Percentiles rank a stretch among this genome's conserved stretches.
Conservation (phyloP, 2,113 vertebrate genomes). For the Brienomyrus longianalis region DNA sequence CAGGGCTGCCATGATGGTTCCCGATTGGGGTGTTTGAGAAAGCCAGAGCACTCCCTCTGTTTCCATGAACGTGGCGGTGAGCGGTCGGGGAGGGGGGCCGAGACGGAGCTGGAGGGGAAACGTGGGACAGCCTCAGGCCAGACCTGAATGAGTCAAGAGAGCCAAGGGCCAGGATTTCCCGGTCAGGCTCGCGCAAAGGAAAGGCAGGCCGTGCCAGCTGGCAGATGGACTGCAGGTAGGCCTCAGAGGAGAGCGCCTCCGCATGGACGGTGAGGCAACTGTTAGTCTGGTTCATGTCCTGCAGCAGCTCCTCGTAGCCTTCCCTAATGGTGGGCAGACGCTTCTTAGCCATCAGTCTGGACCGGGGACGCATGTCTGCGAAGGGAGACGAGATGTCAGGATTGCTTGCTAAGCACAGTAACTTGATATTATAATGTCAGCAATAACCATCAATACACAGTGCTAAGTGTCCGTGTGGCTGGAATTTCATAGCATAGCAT, state of each 20-base stretch:
- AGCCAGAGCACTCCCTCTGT: background rate
- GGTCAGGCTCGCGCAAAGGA: slow-evolving; percentile 39
- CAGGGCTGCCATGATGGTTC: slow-evolving; percentile 34
- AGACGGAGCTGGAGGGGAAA: background rate
- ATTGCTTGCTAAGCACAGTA: background rate
- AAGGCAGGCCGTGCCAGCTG: slow-evolving; percentile 74
- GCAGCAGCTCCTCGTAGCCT: slow-evolving; percentile 56
- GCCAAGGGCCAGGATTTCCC: slow-evolving; percentile 21
- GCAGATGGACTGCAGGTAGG: slow-evolving; percentile 79
- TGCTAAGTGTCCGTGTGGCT: background rate
- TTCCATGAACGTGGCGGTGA: background rate
- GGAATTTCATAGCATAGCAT: background rate
- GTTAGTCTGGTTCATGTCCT: slow-evolving; percentile 50
- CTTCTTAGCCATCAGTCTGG: slow-evolving; percentile 58
- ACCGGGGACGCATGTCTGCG: slow-evolving; percentile 67
- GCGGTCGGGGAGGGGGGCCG: background rate
- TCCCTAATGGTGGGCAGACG: slow-evolving; percentile 72
- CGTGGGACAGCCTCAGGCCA: slow-evolving; percentile 19
- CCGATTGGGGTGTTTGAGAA: slow-evolving; percentile 6
- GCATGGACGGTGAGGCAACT: slow-evolving; percentile 22
- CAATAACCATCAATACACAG: background rate
- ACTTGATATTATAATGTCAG: background rate
- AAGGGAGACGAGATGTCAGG: slow-evolving; percentile 4
- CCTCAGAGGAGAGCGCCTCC: slow-evolving; percentile 50
- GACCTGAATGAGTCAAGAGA: slow-evolving; percentile 34